Evolutionary conservation across 1,140 invertebrate species (phyloP).

Genomic region (Drosophila saltans): DNA sequence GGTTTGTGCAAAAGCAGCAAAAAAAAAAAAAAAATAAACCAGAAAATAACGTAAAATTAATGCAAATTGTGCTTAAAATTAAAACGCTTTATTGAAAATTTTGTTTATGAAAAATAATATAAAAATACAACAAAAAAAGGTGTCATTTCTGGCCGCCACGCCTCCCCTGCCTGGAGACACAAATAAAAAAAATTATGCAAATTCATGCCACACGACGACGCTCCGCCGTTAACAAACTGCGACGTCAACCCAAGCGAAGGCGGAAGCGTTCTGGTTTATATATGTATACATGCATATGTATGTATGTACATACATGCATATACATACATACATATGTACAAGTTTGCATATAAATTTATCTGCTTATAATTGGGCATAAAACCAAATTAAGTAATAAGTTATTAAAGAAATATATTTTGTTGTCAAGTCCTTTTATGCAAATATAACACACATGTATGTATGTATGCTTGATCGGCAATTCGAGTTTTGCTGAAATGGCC

Average conservation of each 20-base stretch:
- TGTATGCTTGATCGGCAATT: no score
- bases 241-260: constrained; percentile 50
- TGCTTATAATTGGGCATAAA: background rate
- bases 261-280: constrained; percentile 55
- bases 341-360: background rate
- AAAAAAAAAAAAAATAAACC: constrained; percentile 29
- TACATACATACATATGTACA: background rate
- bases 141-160: constrained; percentile 58
- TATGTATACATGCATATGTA: no score
- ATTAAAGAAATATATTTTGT: background rate
- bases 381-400: background rate
- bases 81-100: constrained; percentile 34
- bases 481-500: no score
- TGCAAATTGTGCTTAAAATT: constrained; percentile 54
- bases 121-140: constrained; percentile 37
- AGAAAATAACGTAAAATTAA: constrained; percentile 31
- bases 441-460: no score
- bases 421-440: background rate
- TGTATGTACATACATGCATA: no score
- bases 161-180: constrained; percentile 27
- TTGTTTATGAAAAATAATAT: constrained; percentile 37
- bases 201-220: constrained; percentile 59
- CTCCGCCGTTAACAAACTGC: constrained; percentile 30
- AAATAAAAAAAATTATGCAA: constrained; percentile 68
- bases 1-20: constrained; percentile 65